Evolutionary conservation across 2,888 invertebrate genomes (phyloP).

Genomic region (Cryptocephalus primarius): DNA sequence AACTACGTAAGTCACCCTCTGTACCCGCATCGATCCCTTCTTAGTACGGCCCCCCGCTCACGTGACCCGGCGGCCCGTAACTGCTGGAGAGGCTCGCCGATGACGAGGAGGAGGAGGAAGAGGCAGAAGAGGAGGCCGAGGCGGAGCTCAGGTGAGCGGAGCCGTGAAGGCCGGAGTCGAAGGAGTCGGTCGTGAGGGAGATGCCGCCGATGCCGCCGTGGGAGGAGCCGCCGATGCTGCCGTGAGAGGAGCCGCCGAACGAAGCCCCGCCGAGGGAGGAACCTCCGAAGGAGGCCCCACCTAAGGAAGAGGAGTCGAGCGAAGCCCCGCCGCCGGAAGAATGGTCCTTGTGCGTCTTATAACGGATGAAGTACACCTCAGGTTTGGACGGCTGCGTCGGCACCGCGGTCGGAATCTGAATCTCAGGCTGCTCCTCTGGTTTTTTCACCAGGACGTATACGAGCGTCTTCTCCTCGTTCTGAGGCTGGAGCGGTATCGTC

Average conservation of each 20-base stretch:
- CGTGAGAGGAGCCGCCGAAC: slow-evolving; percentile 8
- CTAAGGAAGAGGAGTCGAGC: slow-evolving; percentile 10
- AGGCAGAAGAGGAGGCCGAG: slow-evolving; percentile 2
- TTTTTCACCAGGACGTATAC: slow-evolving; percentile 84
- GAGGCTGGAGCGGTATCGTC: slow-evolving; percentile 64
- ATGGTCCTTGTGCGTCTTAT: slow-evolving; percentile 57
- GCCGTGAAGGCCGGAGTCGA: background rate
- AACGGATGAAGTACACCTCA: slow-evolving; percentile 83
- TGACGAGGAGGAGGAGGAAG: slow-evolving; percentile 7
- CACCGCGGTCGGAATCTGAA: slow-evolving; percentile 62
- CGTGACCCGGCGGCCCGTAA: slow-evolving; percentile 33
- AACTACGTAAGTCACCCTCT: background rate
- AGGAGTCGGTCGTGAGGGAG: slow-evolving; percentile 4
- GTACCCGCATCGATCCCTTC: slow-evolving; percentile 11
- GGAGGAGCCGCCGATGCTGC: slow-evolving; percentile 2
- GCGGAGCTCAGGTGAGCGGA: slow-evolving; percentile 7
- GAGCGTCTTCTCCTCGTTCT: slow-evolving; percentile 76
- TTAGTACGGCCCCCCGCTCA: slow-evolving; percentile 21
- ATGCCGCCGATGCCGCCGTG: slow-evolving; percentile 1
- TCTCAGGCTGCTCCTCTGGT: slow-evolving; percentile 74
- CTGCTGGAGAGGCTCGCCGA: slow-evolving; percentile 18
- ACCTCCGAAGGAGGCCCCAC: slow-evolving; percentile 32
- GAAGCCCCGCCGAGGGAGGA: slow-evolving; percentile 11
- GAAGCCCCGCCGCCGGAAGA: slow-evolving; percentile 8
- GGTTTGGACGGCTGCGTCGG: slow-evolving; percentile 81